Evolutionary conservation across 35 echinoderm and acorn worm species (phyloP).

Genomic region (Ophioderma brevispina): DNA sequence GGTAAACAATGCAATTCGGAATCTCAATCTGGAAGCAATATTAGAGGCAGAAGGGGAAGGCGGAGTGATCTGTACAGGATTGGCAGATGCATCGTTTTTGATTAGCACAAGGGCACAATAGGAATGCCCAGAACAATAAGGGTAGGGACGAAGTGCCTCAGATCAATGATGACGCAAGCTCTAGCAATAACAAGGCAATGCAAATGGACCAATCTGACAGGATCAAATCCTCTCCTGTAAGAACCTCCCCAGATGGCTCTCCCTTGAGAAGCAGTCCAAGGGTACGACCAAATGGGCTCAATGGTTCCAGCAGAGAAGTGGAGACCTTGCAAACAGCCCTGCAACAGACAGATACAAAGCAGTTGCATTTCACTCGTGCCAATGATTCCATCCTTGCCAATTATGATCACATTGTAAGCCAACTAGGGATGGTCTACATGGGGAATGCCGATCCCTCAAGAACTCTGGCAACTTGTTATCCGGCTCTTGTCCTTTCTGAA

Average conservation of each 20-base stretch:
- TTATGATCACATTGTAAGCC: constrained; percentile 60
- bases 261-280: not conserved
- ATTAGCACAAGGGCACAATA: constrained; percentile 15
- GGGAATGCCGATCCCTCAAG: constrained; percentile 82
- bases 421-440: constrained; percentile 69
- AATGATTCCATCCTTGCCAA: constrained; percentile 16
- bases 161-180: not conserved
- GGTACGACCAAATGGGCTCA: not conserved
- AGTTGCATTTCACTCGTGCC: constrained; percentile 51
- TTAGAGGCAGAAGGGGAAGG: constrained; percentile 6
- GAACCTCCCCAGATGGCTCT: not conserved
- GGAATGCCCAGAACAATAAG: not conserved
- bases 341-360: constrained; percentile 34
- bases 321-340: constrained; percentile 25
- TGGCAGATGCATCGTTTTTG: not conserved
- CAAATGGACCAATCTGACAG: no score
- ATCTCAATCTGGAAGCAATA: constrained; percentile 27
- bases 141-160: not conserved
- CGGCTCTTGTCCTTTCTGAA: constrained; percentile 77
- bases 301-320: not conserved
- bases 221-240: no score
- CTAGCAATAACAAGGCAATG: not conserved
- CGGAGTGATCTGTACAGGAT: not conserved
- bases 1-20: constrained; percentile 45
- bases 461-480: constrained; percentile 59